These are phyloP conservation scores for Andrena marginata DNA, from an alignment of 2,888 invertebrate species.

Conservation along the genomic window DNA sequence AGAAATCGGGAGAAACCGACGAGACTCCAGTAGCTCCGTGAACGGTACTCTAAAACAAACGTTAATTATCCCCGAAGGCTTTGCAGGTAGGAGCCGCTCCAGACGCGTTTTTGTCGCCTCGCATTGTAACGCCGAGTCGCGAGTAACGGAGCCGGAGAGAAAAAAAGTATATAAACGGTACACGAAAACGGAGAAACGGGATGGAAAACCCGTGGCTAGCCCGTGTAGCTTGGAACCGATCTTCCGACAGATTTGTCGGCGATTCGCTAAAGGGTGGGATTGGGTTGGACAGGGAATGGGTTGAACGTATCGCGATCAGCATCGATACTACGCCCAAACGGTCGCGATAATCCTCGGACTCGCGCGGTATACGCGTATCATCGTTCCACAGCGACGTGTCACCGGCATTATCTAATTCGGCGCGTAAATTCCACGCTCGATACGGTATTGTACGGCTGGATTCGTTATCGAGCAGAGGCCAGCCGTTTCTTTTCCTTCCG, in stretches of 20 bases:
- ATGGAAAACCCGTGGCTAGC: not conserved
- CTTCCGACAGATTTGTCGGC: slow-evolving; percentile 14
- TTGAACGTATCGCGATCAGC: slow-evolving; percentile 34
- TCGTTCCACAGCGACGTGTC: slow-evolving; percentile 54
- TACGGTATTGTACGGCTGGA: slow-evolving; percentile 34
- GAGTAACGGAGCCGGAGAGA: slow-evolving; percentile 28
- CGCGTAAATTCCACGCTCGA: slow-evolving; percentile 48
- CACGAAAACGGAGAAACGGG: not conserved
- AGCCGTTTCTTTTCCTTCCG: slow-evolving; percentile 15
- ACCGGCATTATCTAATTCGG: slow-evolving; percentile 57
- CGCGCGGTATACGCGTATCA: slow-evolving; percentile 51
- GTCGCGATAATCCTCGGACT: slow-evolving; percentile 53
- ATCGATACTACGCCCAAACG: slow-evolving; percentile 56
- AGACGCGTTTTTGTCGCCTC: slow-evolving; percentile 64
- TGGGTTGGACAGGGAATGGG: not conserved
- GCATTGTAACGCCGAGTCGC: slow-evolving; percentile 59
- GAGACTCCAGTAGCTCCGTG: slow-evolving; percentile 19
- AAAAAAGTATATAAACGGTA: slow-evolving; percentile 21
- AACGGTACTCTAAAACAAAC: slow-evolving; percentile 64
- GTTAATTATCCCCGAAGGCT: slow-evolving; percentile 71
- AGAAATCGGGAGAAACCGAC: not conserved
- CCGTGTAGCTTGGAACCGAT: not conserved
- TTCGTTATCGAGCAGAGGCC: slow-evolving; percentile 45
- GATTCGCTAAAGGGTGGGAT: not conserved
- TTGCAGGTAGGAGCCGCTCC: slow-evolving; percentile 50